A percentile compares a stretch with the other conserved stretches of the same genome.
Conservation (phyloP, 2,113 vertebrate genomes). For the Lycaon pictus region DNA sequence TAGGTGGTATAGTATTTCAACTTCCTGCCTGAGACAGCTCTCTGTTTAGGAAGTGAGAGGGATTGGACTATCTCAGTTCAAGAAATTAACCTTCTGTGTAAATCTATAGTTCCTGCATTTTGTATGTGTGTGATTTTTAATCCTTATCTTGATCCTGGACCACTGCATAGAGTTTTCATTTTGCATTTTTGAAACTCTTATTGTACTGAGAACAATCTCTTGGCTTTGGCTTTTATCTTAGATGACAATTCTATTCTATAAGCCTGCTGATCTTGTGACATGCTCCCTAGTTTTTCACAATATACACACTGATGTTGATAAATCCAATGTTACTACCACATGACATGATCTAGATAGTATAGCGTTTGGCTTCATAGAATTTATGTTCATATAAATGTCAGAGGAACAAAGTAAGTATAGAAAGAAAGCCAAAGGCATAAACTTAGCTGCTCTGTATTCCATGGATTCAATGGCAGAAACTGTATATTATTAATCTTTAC, state of each 20-base stretch:
- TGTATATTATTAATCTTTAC: background rate
- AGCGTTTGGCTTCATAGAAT: background rate
- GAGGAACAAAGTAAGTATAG: background rate
- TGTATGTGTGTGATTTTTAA: background rate
- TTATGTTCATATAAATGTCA: background rate
- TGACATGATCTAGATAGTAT: background rate
- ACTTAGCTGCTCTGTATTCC: background rate
- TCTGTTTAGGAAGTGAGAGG: background rate
- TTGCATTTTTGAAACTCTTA: background rate
- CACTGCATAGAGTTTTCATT: background rate
- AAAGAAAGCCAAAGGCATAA: background rate
- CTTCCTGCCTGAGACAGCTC: background rate
- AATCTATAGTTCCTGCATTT: background rate
- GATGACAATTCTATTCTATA: background rate
- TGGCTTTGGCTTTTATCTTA: constrained; percentile 7
- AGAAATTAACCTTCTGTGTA: background rate
- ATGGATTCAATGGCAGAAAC: background rate
- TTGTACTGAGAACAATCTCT: background rate
- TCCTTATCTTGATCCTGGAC: background rate
- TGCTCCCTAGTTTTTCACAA: background rate
- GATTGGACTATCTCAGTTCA: background rate
- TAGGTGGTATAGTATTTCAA: background rate
- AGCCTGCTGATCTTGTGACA: background rate
- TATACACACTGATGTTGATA: background rate
- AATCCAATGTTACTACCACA: background rate